Conservation (phyloP, 2,113 vertebrate genomes). For the Australoheros scitulus region DNA sequence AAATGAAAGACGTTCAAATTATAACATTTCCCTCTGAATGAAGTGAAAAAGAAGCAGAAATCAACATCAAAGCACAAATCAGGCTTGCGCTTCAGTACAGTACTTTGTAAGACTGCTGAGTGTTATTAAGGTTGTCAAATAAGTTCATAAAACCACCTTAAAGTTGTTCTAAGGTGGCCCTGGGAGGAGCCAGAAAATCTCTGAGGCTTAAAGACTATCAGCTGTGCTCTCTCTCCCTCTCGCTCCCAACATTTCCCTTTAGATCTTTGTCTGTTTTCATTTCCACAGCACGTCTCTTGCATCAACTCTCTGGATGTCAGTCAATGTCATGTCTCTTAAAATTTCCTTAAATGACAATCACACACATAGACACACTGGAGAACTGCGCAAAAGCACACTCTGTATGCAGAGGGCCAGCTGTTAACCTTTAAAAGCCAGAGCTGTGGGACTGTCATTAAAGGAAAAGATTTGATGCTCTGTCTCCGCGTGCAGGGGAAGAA, state of each 20-base stretch:
- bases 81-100: neutral
- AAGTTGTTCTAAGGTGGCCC: neutral
- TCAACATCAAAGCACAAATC: neutral
- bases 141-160: neutral
- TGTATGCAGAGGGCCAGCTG: neutral
- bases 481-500: neutral
- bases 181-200: neutral
- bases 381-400: neutral
- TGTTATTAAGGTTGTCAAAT: neutral
- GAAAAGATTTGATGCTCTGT: neutral
- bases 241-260: neutral
- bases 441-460: neutral
- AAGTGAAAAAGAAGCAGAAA: neutral
- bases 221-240: neutral
- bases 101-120: neutral
- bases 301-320: conserved; percentile 25
- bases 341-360: conserved; percentile 29
- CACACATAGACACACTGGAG: neutral
- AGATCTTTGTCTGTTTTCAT: neutral
- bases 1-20: neutral
- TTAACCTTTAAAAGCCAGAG: conserved; percentile 14
- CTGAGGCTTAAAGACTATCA: conserved; percentile 12
- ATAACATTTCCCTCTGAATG: neutral
- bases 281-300: neutral
- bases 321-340: conserved; percentile 20